Conservation (phyloP, 2,113 vertebrate genomes). For the Erinaceus europaeus region DNA sequence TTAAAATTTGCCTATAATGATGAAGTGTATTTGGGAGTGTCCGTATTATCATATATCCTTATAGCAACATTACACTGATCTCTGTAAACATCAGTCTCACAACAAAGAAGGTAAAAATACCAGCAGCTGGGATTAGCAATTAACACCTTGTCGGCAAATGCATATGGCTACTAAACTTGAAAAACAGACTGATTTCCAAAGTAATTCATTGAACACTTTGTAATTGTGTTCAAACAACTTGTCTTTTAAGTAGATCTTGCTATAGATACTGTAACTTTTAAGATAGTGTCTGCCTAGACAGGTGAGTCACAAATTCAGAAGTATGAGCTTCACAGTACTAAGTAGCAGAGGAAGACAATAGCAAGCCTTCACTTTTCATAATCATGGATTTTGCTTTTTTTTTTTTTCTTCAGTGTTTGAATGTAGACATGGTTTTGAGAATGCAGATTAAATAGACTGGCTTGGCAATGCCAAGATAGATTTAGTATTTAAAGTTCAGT, state of each 20-base stretch:
- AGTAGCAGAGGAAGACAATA: neutral
- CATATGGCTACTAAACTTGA: neutral
- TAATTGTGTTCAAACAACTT: neutral
- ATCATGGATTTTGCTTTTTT: neutral
- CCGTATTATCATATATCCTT: neutral
- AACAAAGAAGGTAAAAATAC: neutral
- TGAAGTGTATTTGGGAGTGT: neutral
- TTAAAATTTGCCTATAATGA: neutral
- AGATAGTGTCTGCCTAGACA: neutral
- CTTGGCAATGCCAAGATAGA: slow-evolving; percentile 41
- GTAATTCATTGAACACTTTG: neutral
- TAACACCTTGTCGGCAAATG: neutral
- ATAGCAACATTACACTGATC: neutral
- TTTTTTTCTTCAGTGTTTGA: neutral
- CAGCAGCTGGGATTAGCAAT: neutral
- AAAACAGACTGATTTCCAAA: slow-evolving; percentile 4
- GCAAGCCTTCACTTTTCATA: neutral
- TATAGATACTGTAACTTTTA: neutral
- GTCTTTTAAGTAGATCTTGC: neutral
- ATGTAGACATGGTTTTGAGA: slow-evolving; percentile 26
- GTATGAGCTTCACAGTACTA: neutral
- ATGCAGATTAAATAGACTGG: slow-evolving; percentile 24
- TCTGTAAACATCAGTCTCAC: neutral
- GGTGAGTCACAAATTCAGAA: neutral
- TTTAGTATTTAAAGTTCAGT: slow-evolving; percentile 74